Base-by-base conservation (phyloP, 2,797 vertebrate species). In the Sphaeramia orbicularis region DNA sequence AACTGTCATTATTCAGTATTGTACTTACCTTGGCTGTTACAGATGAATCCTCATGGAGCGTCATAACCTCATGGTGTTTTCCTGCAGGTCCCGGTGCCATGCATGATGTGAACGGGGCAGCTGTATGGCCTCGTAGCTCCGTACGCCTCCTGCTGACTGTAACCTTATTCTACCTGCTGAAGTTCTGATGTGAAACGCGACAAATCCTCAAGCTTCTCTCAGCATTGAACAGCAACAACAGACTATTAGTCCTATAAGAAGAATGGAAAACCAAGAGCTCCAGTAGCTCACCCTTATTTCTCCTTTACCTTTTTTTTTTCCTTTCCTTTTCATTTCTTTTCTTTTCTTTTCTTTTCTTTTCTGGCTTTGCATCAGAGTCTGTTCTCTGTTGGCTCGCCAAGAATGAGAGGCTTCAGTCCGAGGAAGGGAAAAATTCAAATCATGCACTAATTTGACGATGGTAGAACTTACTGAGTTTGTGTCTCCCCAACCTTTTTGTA, bases 11-110 rank as follows among this genome's bases (percentile, higher is more conserved):
- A 21, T 21, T 21, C 19, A 21, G 19, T 27, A 6, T 27, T 27
- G 24, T 27, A 3, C 4, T 27, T 27, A 27, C 27, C 24, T 4
- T 3, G 24, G 24, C 24, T 27, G 24, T 24, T 24, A 24, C 21
- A 24, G 21, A 24, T 24, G 21, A 40, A 10, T 32, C 14, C 10
- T 10, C 15, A 13, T 5, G 6, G 19, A 21, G 4, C 19, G 19
- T 21, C 19, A 21, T 21, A 21, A 27, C 24, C 24, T 27, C 45
- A 9, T n/a, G 0, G 51, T 21, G 0, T 70, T 50, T 4, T 58
- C 65, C 71, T 14, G 0, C 93, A 99, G 98, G 97, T 64, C 96
- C 97, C 0, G 97, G 97, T 0, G 96, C 96, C 0, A 95, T 98
- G 89, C 96, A 97, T 0, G 95, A 98, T 2, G 95, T 97, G 30